Conservation (phyloP, 1,140 invertebrate genomes). For the Olivierus martensii region DNA sequence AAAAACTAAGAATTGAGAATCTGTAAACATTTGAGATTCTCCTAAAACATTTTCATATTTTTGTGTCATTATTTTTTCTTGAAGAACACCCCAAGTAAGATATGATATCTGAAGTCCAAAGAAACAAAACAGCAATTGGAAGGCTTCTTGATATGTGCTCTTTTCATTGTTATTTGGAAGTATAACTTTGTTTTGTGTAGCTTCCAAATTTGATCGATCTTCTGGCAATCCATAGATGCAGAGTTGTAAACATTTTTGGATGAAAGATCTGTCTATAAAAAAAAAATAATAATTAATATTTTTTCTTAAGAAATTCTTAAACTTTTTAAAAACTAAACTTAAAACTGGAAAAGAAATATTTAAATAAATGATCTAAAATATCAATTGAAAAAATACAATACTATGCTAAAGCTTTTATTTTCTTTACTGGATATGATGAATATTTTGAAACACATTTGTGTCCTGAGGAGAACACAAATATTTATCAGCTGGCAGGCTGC, state of each 20-base stretch:
- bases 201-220: not conserved
- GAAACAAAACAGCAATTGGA: conserved; percentile 62
- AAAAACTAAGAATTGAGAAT: conserved; percentile 93
- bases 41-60: conserved; percentile 49
- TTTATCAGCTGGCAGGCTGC: too few species aligned
- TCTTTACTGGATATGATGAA: too few species aligned
- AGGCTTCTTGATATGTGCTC: conserved; percentile 36
- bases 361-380: too few species aligned
- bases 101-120: conserved; percentile 77
- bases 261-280: not conserved
- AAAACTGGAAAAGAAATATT: too few species aligned
- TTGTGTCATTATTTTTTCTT: conserved; percentile 45
- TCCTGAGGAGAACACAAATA: too few species aligned
- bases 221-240: conserved; percentile 16
- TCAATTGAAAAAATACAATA: too few species aligned
- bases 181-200: not conserved
- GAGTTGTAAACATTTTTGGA: conserved; percentile 6
- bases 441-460: too few species aligned
- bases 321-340: too few species aligned
- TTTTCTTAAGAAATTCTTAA: too few species aligned
- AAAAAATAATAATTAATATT: not conserved
- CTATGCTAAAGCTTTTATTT: too few species aligned
- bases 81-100: conserved; percentile 84
- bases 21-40: conserved; percentile 52
- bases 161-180: not conserved